These are phyloP conservation scores for Naso thynnoides DNA, from an alignment of 2,797 vertebrate genomes.

Conservation along the genomic window DNA sequence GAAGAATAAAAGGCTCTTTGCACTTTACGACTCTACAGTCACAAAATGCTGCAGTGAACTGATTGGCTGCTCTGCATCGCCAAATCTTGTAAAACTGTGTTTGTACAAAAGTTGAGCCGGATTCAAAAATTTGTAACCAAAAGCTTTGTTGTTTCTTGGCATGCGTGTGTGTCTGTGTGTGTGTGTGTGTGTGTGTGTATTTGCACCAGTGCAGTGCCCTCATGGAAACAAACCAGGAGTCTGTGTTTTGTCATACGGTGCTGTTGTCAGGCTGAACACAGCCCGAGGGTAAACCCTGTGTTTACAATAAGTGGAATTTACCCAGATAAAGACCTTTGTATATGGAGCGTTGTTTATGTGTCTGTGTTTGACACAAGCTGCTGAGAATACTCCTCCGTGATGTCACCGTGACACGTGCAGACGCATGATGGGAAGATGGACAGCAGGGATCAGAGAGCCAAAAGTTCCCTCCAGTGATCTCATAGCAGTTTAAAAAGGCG, in stretches of 20 bases:
- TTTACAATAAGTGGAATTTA: constrained; percentile 31
- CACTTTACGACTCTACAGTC: not conserved
- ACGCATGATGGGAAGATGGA: constrained; percentile 17
- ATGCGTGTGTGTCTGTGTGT: too few relatives aligned
- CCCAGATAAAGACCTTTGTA: constrained; percentile 14
- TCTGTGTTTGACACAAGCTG: not conserved
- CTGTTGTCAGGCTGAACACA: constrained; percentile 7
- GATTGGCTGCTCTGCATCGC: not conserved
- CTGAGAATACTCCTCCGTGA: constrained; percentile 15
- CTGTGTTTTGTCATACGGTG: not conserved
- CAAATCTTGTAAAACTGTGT: too few relatives aligned
- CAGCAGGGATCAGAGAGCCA: not conserved
- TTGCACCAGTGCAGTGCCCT: not conserved
- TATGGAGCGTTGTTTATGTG: not conserved
- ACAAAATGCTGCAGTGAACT: not conserved
- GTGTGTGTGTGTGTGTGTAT: not conserved
- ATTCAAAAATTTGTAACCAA: not conserved
- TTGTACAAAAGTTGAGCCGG: not conserved
- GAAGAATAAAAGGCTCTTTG: not conserved
- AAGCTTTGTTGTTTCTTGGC: not conserved
- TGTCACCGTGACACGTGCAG: constrained; percentile 1
- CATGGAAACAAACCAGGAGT: not conserved
- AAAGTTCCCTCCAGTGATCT: not conserved
- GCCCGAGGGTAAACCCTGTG: constrained; percentile 12
- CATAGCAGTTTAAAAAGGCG: not conserved